Evolutionary conservation across 1,140 invertebrate species (phyloP), one percentile per base, ranked within the genome.

Genomic region (Anastrepha obliqua): DNA sequence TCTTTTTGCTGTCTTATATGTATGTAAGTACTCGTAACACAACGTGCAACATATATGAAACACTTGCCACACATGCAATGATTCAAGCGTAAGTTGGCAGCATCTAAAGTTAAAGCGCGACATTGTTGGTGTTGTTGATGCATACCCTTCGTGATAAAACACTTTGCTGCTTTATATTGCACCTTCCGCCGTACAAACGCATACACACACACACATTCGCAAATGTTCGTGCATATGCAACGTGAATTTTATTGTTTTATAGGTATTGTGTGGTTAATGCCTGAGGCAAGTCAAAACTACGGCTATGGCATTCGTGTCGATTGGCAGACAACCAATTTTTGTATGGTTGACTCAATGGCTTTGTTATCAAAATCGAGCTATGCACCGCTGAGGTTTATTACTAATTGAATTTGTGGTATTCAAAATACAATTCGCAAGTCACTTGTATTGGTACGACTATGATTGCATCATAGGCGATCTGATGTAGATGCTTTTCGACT

Each of bases 371-470:
- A 81, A 58, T 51, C 74, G 74, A 9, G 20, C 6, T 51, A n/a
- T 20, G 74, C n/a, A 55, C 55, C 20, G 44, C 15, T 55, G 74
- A 58, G 74, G 47, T 81, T 81, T 81, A 81, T 81, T 81, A 81
- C 74, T 81, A 81, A 81, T 81, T 81, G 44, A 81, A 81, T 81
- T 81, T 81, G 74, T 55, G 74, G 74, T 81, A 81, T 51, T 55
- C n/a, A 39, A 17, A 67, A 8, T 67, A 20, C 6, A 55, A 11
- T 11, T 55, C 6, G 51, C 51, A 55, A 55, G 51, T 6, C 51
- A 55, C 51, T 55, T 55, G 51, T 11, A 8, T 55, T 55, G 2
- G 29, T 29, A 29, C 29, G 29, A 29, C 29, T 29, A 29, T 29
- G 29, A 29, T 29, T 29, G 29, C 29, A 29, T 29, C 29, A 29